Conservation (phyloP, 2,113 vertebrate species). For the Cynocephalus volans region DNA sequence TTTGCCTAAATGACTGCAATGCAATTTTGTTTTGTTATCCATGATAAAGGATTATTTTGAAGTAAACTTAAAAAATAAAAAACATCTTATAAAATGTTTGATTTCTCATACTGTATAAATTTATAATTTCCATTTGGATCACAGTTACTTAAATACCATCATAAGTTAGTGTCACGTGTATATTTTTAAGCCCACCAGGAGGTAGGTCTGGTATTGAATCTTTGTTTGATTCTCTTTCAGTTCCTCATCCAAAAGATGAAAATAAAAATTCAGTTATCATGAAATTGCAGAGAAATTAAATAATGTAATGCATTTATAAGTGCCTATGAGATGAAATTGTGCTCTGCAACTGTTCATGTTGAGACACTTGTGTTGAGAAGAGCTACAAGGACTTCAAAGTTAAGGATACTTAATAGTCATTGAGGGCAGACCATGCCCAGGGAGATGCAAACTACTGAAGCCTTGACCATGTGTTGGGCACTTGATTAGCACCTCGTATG, state of each 20-base stretch:
- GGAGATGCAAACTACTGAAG: neutral
- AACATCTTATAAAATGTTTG: neutral
- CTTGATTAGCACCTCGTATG: neutral
- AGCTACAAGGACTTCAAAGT: neutral
- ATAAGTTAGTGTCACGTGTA: neutral
- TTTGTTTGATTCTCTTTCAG: neutral
- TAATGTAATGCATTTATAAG: neutral
- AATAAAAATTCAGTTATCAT: neutral
- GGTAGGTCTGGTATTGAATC: no score
- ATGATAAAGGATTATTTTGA: neutral
- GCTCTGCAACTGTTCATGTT: accelerated
- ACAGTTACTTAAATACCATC: accelerated
- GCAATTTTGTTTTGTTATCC: neutral
- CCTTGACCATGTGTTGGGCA: no score
- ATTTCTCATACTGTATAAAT: neutral
- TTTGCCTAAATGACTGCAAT: accelerated
- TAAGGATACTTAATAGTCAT: no score
- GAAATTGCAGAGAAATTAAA: neutral
- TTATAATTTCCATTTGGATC: neutral
- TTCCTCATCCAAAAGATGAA: neutral
- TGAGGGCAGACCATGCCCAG: neutral
- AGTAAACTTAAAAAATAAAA: neutral
- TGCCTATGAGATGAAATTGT: no score
- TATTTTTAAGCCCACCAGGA: accelerated
- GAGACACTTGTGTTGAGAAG: neutral